Base-by-base conservation (phyloP, 2,888 invertebrate species). In the Myathropa florea region DNA sequence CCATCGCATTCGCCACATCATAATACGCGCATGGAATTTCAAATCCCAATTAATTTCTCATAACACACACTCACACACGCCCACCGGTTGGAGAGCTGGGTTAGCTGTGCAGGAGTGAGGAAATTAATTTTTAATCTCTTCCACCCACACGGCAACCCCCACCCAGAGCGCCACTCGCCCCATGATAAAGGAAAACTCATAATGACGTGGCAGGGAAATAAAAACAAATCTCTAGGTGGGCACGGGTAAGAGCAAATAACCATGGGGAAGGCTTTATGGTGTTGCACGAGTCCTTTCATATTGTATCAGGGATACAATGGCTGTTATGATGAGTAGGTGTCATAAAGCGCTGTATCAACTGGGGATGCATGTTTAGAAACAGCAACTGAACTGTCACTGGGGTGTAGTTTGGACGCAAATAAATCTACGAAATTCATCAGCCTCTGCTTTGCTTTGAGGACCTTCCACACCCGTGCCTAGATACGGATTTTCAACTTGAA, bases 11-110 rank as follows among this genome's bases (percentile, higher is more conserved):
- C 33, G 64, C 64, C 75, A 80, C 79, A 70, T 75, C 70, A 84
- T 80, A 80, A 84, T 75, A 80, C 80, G 83, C 75, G 70, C 59
- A 36, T 53, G 60, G 83, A 84, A 84, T 84, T 80, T 80, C 60
- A 84, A 84, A 64, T 75, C 65, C 60, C 75, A 83, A 83, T 83
- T 83, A 83, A 79, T 83, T 83, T 73, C 73, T 24, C 39, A 72
- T 63, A 65, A 70, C 70, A 59, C 12, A 71, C 59, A 70, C 75
- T 33, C 12, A 33, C 57, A 46, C 30, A 46, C 33, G 10, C 12
- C 24, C 7, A 21, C 2, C 30, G 4, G 23, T 9, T 12, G 12
- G 28, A 14, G 18, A 33, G 14, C 24, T 24, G 26, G 60, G 28
- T 46, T 18, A 46, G 60, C 9, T 23, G 18, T n/a, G 61, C 14